phyloP scores from a whole-genome alignment of 1,140 invertebrate genomes.

The Micrasema minimum region DNA sequence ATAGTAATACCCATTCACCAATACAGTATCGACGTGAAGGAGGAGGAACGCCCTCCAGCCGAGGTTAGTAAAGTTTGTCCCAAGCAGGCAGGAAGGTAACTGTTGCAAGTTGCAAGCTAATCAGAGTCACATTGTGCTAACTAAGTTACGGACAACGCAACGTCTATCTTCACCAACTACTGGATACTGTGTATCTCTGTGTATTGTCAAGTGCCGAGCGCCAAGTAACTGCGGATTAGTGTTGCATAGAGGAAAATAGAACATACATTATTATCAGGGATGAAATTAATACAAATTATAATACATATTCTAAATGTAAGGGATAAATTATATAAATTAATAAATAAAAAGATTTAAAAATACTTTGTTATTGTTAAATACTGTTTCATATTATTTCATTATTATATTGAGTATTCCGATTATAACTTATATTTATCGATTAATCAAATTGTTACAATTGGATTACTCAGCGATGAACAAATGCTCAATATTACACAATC shows the following conservation, averaged over 20 bases:
- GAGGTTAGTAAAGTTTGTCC: conserved; percentile 55
- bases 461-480: too few relatives aligned
- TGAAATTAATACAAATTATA: conserved; percentile 8
- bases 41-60: conserved; percentile 35
- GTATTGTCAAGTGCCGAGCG: not conserved
- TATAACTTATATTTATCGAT: too few relatives aligned
- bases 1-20: conserved; percentile 48
- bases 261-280: conserved; percentile 26
- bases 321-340: conserved; percentile 1
- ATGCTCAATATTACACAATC: too few relatives aligned
- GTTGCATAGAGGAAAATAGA: conserved; percentile 37
- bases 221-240: conserved; percentile 32
- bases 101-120: conserved; percentile 45
- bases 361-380: conserved; percentile 13
- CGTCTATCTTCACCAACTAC: conserved; percentile 1
- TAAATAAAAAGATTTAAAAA: conserved; percentile 7
- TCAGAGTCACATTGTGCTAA: conserved; percentile 39
- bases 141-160: conserved; percentile 29
- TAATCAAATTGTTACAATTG: too few relatives aligned
- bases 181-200: conserved; percentile 2
- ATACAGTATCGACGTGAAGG: conserved; percentile 9
- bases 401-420: too few relatives aligned
- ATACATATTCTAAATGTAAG: conserved; percentile 1
- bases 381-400: too few relatives aligned
- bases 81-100: conserved; percentile 68